Evolutionary conservation across 2,888 invertebrate species (phyloP), one percentile per base, ranked within the genome.

Genomic region (Sympetrum striolatum): DNA sequence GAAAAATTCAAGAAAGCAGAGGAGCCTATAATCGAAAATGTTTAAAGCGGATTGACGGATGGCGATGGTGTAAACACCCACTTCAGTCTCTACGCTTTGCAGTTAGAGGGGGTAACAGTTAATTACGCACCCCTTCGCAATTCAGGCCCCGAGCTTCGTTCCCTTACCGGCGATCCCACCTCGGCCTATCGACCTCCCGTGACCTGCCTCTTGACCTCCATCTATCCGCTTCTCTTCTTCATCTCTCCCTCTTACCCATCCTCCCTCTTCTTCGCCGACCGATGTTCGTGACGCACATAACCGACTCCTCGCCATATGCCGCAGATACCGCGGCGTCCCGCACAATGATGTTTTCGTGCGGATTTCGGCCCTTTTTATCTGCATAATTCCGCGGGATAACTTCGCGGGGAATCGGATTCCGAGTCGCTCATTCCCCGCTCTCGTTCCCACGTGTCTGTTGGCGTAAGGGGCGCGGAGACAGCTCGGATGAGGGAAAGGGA

Each of bases 391-490:
- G 1, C 25, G 82, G 35, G 44, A 4, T 25, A 18, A 12, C 15
- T 82, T 37, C 35, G 86, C 25, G 22, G n/a, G 2, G 31, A 60
- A 86, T 60, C 60, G 86, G 44, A 81, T 39, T 44, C 81, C 37
- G 58, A 58, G 86, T 14, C 37, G 86, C 58, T 86, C 64, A 60
- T 60, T 1, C 22, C 37, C 4, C 37, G 86, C 60, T 86, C 86
- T n/a, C 86, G 39, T 86, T 86, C 86, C 86, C 86, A 86, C 86
- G 86, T 86, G 58, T 48, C 14, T 60, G 25, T 25, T 15, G 48
- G 22, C 48, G 39, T 37, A n/a, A 15, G 15, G 37, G 37, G 22
- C 14, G 82, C 53, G 82, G 22, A 53, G 82, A 53, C 48, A 53
- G 48, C 53, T 15, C 35, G 48, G 31, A 8, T 53, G 58, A 1